These are phyloP conservation scores for Pollenia griseotomentosa DNA, from an alignment of 2,888 invertebrate genomes.

Conservation along the genomic window DNA sequence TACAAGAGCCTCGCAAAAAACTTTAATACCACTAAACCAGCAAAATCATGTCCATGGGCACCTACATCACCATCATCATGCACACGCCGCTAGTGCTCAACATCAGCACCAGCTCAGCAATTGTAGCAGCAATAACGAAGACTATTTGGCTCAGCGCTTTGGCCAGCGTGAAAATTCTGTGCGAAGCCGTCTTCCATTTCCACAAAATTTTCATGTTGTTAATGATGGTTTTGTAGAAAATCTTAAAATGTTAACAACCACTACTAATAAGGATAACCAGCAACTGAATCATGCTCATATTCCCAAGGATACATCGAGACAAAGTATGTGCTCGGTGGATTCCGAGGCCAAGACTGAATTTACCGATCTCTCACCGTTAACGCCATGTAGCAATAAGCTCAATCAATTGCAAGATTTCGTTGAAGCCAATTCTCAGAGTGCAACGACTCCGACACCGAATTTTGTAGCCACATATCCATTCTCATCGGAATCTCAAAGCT, in stretches of 20 bases:
- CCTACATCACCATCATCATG: constrained; percentile 72
- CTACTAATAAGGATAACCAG: constrained; percentile 70
- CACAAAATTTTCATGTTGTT: constrained; percentile 81
- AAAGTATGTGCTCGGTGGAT: constrained; percentile 84
- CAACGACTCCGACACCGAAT: constrained; percentile 75
- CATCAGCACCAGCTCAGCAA: constrained; percentile 73
- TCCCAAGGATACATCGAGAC: constrained; percentile 82
- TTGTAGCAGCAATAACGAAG: constrained; percentile 84
- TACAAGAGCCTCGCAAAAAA: constrained; percentile 68
- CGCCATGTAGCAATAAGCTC: constrained; percentile 81
- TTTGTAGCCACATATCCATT: constrained; percentile 83
- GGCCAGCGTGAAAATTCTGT: constrained; percentile 86
- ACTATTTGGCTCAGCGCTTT: constrained; percentile 86
- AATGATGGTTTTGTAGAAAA: constrained; percentile 83
- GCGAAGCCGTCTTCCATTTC: constrained; percentile 86
- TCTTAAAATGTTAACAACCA: constrained; percentile 66
- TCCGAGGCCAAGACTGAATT: constrained; percentile 84
- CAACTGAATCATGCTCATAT: constrained; percentile 74
- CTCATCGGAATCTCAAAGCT: constrained; percentile 84
- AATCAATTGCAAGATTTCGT: constrained; percentile 75
- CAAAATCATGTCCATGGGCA: constrained; percentile 55
- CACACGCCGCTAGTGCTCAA: constrained; percentile 76
- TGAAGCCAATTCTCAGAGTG: constrained; percentile 54
- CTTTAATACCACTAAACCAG: constrained; percentile 62
- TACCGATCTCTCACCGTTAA: constrained; percentile 84